Evolutionary conservation across 2,888 invertebrate genomes (phyloP), one percentile per base, ranked within the genome.

Genomic region (Hesperia comma): DNA sequence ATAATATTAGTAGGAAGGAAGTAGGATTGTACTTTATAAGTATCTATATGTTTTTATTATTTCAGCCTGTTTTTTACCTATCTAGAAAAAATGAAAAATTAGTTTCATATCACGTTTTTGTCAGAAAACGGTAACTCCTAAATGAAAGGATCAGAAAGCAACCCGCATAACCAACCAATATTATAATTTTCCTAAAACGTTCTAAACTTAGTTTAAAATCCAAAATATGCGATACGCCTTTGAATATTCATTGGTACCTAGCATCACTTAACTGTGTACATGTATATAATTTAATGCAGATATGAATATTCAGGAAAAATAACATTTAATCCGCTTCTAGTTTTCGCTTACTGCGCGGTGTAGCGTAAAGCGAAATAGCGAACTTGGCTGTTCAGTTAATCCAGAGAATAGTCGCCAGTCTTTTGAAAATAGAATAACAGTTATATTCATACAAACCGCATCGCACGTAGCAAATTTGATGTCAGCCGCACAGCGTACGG

Each of bases 401-500:
- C 57, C 40, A 40, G n/a, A 57, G 46, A 61, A 55, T 55, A 64
- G 26, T 21, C 51, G 14, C 56, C 10, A 53, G 58, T 55, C 55
- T 67, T 55, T 67, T 66, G 54, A 61, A 67, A 67, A 67, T 49
- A 17, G 61, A 61, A 67, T 61, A 67, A 43, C 54, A 55, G 46
- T 41, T 54, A 17, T 54, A 19, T 66, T 54, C 58, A 61, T 56
- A 49, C 67, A 61, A 62, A 61, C 54, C 49, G 53, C 61, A 33
- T 32, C 54, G 40, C 61, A 67, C 67, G 67, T 61, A 67, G 67
- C 46, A 67, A 67, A 67, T 67, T 67, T 61, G 67, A 67, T 70
- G 71, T 71, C 71, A 68, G 67, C 70, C 68, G 69, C 71, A 67
- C 55, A 12, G 64, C 69, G 71, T 71, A 67, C 67, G 62, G 37